Conservation (phyloP, 2,797 vertebrate species). For the Macrochelys suwanniensis region DNA sequence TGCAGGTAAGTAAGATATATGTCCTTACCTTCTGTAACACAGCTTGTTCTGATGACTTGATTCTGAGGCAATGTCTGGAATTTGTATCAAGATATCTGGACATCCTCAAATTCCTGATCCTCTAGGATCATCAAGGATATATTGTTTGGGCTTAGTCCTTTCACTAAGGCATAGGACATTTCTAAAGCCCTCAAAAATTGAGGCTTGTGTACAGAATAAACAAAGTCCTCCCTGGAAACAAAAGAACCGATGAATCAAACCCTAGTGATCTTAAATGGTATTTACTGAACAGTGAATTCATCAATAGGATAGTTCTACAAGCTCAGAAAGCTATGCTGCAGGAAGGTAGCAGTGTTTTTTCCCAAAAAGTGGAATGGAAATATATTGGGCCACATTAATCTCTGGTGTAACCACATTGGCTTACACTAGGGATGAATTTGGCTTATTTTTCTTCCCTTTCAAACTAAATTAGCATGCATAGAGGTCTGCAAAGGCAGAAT, state of each 20-base stretch:
- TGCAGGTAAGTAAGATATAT: neutral
- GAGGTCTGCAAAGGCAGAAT: neutral
- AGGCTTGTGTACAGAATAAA: neutral
- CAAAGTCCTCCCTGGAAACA: neutral
- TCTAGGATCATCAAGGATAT: neutral
- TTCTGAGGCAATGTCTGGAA: neutral
- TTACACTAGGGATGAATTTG: neutral
- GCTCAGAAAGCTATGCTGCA: conserved; percentile 13
- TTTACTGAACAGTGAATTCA: conserved; percentile 2
- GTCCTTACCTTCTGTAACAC: neutral
- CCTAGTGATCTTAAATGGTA: neutral
- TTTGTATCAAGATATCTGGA: neutral
- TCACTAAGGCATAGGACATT: neutral
- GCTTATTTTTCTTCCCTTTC: neutral
- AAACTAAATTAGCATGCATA: neutral
- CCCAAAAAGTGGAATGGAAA: neutral
- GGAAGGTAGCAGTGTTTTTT: conserved; percentile 1
- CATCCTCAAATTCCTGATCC: neutral
- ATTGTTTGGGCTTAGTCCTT: neutral
- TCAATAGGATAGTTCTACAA: conserved; percentile 19
- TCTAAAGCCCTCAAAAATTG: neutral
- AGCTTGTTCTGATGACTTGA: neutral
- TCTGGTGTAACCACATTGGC: rapidly evolving
- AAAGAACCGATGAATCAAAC: neutral
- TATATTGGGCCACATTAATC: neutral